Evolutionary conservation across 2,888 invertebrate species (phyloP).

Genomic region (Choristoneura rosaceana): DNA sequence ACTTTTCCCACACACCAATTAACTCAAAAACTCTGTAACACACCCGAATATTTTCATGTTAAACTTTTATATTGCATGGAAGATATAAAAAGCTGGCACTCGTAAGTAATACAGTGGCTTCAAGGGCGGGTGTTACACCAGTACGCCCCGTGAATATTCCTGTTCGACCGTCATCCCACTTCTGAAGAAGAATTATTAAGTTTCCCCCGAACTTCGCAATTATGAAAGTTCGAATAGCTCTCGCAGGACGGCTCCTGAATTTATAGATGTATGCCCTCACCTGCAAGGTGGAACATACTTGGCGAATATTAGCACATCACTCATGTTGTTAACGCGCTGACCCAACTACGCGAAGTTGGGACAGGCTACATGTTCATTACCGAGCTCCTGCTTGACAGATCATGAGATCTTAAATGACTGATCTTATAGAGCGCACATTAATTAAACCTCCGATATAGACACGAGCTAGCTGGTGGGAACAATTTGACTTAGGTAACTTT

Average conservation of each 20-base stretch:
- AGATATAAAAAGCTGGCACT: constrained; percentile 65
- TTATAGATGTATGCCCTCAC: constrained; percentile 83
- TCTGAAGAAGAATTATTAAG: constrained; percentile 85
- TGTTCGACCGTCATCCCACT: constrained; percentile 81
- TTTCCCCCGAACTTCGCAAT: constrained; percentile 84
- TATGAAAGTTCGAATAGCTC: constrained; percentile 86
- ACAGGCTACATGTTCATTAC: constrained; percentile 36
- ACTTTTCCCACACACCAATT: constrained; percentile 38
- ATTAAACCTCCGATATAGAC: background rate
- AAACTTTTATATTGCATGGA: constrained; percentile 41
- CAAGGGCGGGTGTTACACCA: constrained; percentile 70
- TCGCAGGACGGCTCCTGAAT: constrained; percentile 83
- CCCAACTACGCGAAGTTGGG: constrained; percentile 30
- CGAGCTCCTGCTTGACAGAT: constrained; percentile 29
- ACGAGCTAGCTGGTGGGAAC: background rate
- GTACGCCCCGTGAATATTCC: constrained; percentile 83
- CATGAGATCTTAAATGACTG: constrained; percentile 14
- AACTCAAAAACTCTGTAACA: constrained; percentile 39
- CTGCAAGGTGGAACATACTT: constrained; percentile 46
- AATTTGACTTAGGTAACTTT: background rate
- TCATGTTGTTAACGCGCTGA: constrained; percentile 39
- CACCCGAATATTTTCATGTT: constrained; percentile 40
- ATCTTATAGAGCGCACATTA: constrained; percentile 15
- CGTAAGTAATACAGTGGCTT: constrained; percentile 68
- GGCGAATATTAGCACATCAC: constrained; percentile 39